phyloP scores from a whole-genome alignment of 2,797 vertebrate species.

The Eidolon dupreanum region DNA sequence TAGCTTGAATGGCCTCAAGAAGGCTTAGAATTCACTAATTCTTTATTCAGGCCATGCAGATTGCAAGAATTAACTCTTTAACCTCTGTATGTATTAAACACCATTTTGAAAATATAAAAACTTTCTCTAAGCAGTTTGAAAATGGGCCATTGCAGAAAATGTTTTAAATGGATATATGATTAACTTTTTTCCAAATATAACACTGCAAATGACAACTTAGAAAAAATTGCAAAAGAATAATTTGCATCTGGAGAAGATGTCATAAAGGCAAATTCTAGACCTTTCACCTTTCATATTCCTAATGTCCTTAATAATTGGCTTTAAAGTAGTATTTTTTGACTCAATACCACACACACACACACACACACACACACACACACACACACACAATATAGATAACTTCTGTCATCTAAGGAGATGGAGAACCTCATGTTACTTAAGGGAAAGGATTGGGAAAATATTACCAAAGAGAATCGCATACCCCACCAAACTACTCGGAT shows the following conservation, averaged over 20 bases:
- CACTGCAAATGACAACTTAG: neutral
- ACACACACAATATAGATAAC: neutral
- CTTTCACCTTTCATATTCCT: neutral
- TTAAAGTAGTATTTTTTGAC: neutral
- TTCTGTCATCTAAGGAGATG: neutral
- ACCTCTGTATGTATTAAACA: neutral
- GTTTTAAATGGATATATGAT: neutral
- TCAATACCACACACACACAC: neutral
- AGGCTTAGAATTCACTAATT: neutral
- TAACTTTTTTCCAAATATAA: neutral
- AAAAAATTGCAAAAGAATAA: neutral
- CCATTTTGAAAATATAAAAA: constrained; percentile 28
- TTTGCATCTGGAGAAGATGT: neutral
- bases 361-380: neutral
- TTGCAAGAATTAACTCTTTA: neutral
- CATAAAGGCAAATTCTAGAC: neutral
- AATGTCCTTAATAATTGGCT: neutral
- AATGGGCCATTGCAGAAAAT: neutral
- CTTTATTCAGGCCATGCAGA: neutral
- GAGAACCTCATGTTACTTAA: neutral
- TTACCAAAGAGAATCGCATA: neutral
- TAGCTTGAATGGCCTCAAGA: neutral
- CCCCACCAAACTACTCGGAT: neutral
- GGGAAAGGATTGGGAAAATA: neutral
- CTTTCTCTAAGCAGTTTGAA: neutral